phyloP scores from a whole-genome alignment of 2,888 invertebrate species.

The Lycaena phlaeas region DNA sequence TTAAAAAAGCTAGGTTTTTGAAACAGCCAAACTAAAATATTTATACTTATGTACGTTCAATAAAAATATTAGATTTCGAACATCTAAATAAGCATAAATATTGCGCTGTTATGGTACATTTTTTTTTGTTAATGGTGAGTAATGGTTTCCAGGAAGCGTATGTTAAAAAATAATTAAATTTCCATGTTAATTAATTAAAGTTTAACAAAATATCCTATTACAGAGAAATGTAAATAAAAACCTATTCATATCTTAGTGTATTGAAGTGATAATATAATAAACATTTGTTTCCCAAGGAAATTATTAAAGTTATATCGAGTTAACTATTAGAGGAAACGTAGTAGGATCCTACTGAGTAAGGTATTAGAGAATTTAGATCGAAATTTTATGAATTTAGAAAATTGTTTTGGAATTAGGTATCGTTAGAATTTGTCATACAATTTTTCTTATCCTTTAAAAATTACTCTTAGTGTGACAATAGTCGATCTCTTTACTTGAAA shows the following conservation, averaged over 20 bases:
- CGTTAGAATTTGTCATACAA: neutral
- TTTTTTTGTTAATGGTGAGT: neutral
- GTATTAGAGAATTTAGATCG: constrained; percentile 30
- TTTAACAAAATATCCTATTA: constrained; percentile 18
- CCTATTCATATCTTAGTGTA: constrained; percentile 68
- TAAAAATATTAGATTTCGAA: too few species aligned
- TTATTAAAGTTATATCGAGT: constrained; percentile 59
- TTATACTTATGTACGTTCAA: too few species aligned
- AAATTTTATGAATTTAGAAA: constrained; percentile 14
- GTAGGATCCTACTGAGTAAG: constrained; percentile 28
- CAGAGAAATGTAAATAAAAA: constrained; percentile 45
- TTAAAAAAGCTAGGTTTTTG: too few species aligned
- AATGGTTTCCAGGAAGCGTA: too few species aligned
- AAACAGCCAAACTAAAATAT: too few species aligned
- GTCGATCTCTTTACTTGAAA: neutral
- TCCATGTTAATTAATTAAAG: constrained; percentile 13
- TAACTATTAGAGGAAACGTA: constrained; percentile 58
- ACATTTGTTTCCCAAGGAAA: constrained; percentile 67
- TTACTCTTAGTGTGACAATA: neutral
- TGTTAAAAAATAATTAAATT: constrained; percentile 12
- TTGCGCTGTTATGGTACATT: constrained; percentile 1
- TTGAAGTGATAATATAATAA: constrained; percentile 49
- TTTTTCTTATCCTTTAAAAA: neutral
- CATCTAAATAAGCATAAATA: too few species aligned
- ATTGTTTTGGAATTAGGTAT: neutral